These are phyloP conservation scores for Archaeoteleia sp. DNA, from an alignment of 2,888 invertebrate species.

Conservation along the genomic window DNA sequence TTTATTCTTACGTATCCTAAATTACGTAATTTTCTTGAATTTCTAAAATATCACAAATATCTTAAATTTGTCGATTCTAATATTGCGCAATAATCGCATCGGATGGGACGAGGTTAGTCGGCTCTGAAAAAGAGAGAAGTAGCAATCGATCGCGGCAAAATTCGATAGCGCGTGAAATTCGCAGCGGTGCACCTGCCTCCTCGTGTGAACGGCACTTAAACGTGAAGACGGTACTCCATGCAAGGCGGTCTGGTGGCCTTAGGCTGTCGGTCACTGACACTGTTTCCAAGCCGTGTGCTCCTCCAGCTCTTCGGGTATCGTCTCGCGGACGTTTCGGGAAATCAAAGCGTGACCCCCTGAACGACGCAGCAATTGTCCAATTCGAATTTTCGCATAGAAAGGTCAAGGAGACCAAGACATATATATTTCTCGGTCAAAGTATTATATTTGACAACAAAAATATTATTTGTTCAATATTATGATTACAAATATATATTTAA, in stretches of 20 bases:
- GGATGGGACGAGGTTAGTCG: no score
- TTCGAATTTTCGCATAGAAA: not conserved
- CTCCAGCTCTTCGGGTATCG: slow-evolving; percentile 21
- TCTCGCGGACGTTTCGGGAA: slow-evolving; percentile 20
- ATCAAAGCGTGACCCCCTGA: slow-evolving; percentile 9
- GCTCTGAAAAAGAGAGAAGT: slow-evolving; percentile 11
- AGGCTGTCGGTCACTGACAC: slow-evolving; percentile 75
- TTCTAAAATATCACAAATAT: no score
- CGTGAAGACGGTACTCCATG: slow-evolving; percentile 59
- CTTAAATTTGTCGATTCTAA: no score
- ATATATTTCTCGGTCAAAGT: no score
- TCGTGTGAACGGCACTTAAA: slow-evolving; percentile 63
- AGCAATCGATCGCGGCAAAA: slow-evolving; percentile 35
- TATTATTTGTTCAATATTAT: no score
- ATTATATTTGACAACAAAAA: no score
- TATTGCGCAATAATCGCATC: no score
- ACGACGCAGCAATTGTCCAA: not conserved
- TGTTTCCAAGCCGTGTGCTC: slow-evolving; percentile 61
- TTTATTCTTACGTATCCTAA: no score
- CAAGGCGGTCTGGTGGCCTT: slow-evolving; percentile 69
- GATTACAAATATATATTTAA: no score
- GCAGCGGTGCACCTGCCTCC: slow-evolving; percentile 44
- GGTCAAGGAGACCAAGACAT: not conserved
- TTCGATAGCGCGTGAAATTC: slow-evolving; percentile 44
- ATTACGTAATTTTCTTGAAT: no score